These are phyloP conservation scores for Acanthopagrus latus DNA, from an alignment of 2,797 vertebrate genomes.

Conservation along the genomic window DNA sequence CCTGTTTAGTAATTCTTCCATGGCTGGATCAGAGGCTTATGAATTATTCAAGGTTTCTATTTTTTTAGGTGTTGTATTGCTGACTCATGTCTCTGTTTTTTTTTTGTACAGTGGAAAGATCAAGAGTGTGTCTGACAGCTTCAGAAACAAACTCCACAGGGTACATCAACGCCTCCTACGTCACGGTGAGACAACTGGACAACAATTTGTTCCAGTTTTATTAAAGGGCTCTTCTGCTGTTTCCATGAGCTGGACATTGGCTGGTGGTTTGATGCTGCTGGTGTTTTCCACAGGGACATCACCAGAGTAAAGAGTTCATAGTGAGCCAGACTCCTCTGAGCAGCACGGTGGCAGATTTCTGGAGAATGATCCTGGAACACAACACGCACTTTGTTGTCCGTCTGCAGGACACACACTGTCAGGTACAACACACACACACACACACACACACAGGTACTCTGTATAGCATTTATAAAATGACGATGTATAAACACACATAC, in stretches of 20 bases:
- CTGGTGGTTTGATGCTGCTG: rapidly evolving
- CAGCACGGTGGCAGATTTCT: slow-evolving; percentile 95
- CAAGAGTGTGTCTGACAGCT: slow-evolving; percentile 92
- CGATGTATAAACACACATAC: slow-evolving; percentile 12
- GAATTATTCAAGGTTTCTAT: neutral
- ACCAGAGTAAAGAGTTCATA: slow-evolving; percentile 92
- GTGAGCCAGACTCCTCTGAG: slow-evolving; percentile 94
- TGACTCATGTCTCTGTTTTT: slow-evolving; percentile 14
- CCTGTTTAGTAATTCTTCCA: too few species aligned
- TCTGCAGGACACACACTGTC: slow-evolving; percentile 90
- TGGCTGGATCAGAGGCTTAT: neutral
- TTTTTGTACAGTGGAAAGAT: slow-evolving; percentile 92
- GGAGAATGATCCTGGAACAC: slow-evolving; percentile 98
- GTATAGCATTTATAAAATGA: neutral
- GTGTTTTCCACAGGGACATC: slow-evolving; percentile 88
- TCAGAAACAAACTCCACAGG: slow-evolving; percentile 90
- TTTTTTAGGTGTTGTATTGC: neutral
- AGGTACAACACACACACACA: slow-evolving; percentile 79
- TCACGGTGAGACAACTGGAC: slow-evolving; percentile 87
- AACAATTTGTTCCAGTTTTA: neutral
- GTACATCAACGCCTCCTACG: slow-evolving; percentile 97
- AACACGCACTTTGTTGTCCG: slow-evolving; percentile 90
- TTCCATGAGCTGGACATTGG: neutral
- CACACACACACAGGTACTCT: neutral
- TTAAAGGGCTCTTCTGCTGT: neutral